Evolutionary conservation across 2,888 invertebrate species (phyloP).

Genomic region (Trypoxylon attenuatum): DNA sequence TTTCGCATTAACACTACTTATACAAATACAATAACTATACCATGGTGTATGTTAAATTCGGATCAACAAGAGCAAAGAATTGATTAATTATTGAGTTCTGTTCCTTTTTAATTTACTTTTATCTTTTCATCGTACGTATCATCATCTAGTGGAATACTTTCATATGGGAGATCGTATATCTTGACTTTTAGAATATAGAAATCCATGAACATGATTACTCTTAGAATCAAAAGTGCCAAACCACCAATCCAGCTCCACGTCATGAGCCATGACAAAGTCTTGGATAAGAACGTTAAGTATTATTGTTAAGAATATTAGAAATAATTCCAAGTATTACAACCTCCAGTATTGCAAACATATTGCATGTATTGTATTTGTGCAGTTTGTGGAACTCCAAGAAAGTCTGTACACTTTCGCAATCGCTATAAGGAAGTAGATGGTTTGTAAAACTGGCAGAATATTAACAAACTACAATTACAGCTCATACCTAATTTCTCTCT

Average conservation of each 20-base stretch:
- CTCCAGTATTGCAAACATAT: constrained; percentile 31
- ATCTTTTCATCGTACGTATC: too few species aligned
- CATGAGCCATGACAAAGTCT: constrained; percentile 55
- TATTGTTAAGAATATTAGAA: not conserved
- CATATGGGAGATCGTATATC: constrained; percentile 49
- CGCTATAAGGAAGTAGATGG: constrained; percentile 33
- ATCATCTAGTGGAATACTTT: too few species aligned
- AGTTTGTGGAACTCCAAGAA: constrained; percentile 37
- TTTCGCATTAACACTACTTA: constrained; percentile 24
- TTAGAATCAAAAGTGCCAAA: constrained; percentile 46
- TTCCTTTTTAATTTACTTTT: constrained; percentile 3
- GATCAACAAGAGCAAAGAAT: not conserved
- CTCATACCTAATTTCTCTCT: not conserved
- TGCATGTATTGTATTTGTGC: constrained; percentile 36
- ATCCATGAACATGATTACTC: constrained; percentile 46
- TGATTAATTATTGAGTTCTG: too few species aligned
- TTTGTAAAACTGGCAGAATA: not conserved
- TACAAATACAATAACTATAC: not conserved
- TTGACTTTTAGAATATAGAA: constrained; percentile 55
- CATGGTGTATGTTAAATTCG: not conserved
- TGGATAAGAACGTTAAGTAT: constrained; percentile 10
- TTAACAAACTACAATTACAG: not conserved
- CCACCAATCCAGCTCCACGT: constrained; percentile 53
- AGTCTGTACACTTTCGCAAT: constrained; percentile 46
- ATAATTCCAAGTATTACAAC: constrained; percentile 30